Evolutionary conservation across 2,113 vertebrate genomes (phyloP), one percentile per base, ranked within the genome.

Genomic region (Sigmodon hispidus): DNA sequence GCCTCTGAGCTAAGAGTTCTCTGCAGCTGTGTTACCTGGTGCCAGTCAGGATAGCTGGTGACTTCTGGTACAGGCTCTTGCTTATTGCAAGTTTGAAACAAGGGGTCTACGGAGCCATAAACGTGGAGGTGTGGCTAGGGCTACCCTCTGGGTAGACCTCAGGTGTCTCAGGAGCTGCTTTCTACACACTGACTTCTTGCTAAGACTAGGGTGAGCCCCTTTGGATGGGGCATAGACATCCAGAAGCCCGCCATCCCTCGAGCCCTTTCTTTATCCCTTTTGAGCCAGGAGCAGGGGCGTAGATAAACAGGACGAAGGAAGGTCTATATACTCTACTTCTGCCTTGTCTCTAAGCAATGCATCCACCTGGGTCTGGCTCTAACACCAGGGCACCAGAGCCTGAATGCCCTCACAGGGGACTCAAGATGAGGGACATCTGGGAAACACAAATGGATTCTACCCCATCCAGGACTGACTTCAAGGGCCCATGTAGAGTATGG

Each of bases 321-420:
- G 34, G 7, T 7, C 26, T 36, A 69, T 11, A 52, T 10, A 4
- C 4, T 5, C 13, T 2, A 1, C 57, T 31, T 26, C 79, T 17
- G 1, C 63, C 0, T 7, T 4, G 34, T 79, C 86, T 29, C 0
- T 31, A 24, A 31, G 17, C 6, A 67, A 24, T 22, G 45, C 0
- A 0, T 12, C 50, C 19, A 0, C 55, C 59, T 9, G 9, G 40
- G 7, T 34, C 73, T 48, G 70, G 50, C 43, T 59, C 55, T 22
- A 55, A 7, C 15, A 34, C 26, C 0, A 16, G 86, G 15, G 22
- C 36, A 1, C 3, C 29, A 15, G 11, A 50, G 67, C 55, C 69
- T 72, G 88, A n/a, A n/a, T 0, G 19, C 16, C 22, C 86, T 57
- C 72, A 36, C 80, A 2, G 57, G 57, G 70, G 29, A 40, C 43